Evolutionary conservation across 1,140 invertebrate genomes (phyloP), one percentile per base, ranked within the genome.

Genomic region (Apis florea): DNA sequence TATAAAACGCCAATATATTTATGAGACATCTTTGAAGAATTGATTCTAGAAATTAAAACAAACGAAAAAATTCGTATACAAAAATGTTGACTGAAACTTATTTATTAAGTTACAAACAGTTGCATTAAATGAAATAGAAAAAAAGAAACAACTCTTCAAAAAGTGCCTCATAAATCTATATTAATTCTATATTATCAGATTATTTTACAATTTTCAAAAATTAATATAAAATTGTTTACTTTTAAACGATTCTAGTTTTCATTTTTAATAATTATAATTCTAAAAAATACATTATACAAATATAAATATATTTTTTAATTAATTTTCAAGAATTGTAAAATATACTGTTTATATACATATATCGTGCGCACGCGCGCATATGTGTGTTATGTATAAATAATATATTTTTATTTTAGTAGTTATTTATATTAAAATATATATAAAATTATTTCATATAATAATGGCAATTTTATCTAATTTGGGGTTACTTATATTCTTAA

Each of bases 361-460:
- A 40, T 40, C 31, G 31, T 40, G 31, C 31, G 31, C 31, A 5
- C 31, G 31, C 3, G 2, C 31, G 31, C 31, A 3, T 6, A 0
- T 6, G 31, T 40, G 5, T 40, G 4, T 56, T 51, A 58, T 66
- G 31, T 56, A 58, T 40, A 81, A 51, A 64, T 11, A 61, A 47
- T 2, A 68, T 76, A 53, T 68, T 70, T 40, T 82, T 70, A 78
- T 82, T 76, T 76, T 40, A 24, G 21, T 69, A 69, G 6, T 53
- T 77, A 61, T 77, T 68, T 77, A 82, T 77, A 77, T 69, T 51
- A 47, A 80, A 70, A 47, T 26, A 51, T 76, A 26, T 77, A 63
- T 76, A 76, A 76, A 63, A 69, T 24, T 77, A 54, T 69, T 19
- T 12, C 6, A 49, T 24, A 47, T 63, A 71, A 64, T 17, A 40